A percentile compares a stretch with the other conserved stretches of the same genome.
These are phyloP conservation scores for Volucella bombylans DNA, from an alignment of 2,888 invertebrate genomes.

Conservation along the genomic window DNA sequence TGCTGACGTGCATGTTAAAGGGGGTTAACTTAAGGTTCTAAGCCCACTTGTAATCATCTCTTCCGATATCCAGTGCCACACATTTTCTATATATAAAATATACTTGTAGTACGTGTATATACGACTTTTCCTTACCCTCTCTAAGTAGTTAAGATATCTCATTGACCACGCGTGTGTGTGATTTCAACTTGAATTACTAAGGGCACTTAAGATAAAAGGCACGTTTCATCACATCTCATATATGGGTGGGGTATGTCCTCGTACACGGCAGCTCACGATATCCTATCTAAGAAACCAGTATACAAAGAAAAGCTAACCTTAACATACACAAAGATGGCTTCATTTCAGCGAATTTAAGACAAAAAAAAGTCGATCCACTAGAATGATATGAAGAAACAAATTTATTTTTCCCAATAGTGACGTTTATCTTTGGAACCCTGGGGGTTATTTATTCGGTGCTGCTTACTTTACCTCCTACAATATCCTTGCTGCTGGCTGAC, in stretches of 20 bases:
- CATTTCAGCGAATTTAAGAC: constrained; percentile 29
- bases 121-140: neutral
- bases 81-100: no score
- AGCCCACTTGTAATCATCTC: no score
- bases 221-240: constrained; percentile 8
- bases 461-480: constrained; percentile 27
- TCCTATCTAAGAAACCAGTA: neutral
- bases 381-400: constrained; percentile 22
- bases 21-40: no score
- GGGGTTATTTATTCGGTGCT: constrained; percentile 52
- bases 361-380: constrained; percentile 44
- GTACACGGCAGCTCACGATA: neutral
- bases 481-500: neutral
- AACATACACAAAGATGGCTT: constrained; percentile 6
- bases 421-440: constrained; percentile 25
- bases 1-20: no score
- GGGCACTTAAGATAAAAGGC: constrained; percentile 22
- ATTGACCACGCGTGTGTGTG: neutral
- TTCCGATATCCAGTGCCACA: no score
- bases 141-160: neutral
- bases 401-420: constrained; percentile 44
- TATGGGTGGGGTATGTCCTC: no score
- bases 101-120: neutral
- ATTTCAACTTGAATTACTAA: constrained; percentile 10
- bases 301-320: neutral